Base-by-base conservation (phyloP, 2,113 vertebrate species). In the Apistogramma diplotaenia region DNA sequence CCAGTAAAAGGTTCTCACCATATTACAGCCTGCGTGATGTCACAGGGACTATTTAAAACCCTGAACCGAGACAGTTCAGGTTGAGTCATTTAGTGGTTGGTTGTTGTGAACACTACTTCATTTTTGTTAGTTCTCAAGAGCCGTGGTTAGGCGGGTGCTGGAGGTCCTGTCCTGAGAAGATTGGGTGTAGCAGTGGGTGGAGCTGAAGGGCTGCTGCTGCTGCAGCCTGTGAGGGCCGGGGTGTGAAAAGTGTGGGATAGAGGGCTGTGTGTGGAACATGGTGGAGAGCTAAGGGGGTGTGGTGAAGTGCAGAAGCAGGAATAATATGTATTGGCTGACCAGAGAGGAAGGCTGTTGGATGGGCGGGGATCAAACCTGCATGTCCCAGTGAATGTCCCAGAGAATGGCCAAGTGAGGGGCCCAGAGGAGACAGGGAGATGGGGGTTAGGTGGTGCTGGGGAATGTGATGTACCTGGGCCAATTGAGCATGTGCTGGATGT, bases 151-250 rank as follows among this genome's bases (percentile, higher is more conserved):
- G 98, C 0, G 97, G 98, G 62, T 99, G 98, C 91, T 99, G 98
- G 89, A 99, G 97, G 95, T 99, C 98, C 94, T 99, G 98, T 83
- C 98, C 98, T 96, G 98, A 99, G 96, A 99, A 99, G 84, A 99
- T 99, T 76, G 98, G 98, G 93, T 99, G 98, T 72, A 99, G 96
- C 12, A 99, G 91, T 2, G 98, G 98, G 91, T 99, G 98, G 18
- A 99, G 96, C 83, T 99, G 98, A 21, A 99, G 94, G 4, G 98
- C 98, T 2, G 98, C 97, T 0, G 97, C 97, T 0, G 98, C 97
- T 0, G 98, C 96, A 0, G 96, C 95, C 0, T 96, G 95, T 1
- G 92, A 93, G 0, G 96, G 96, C 11, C 98, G 94, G 0, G 96
- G 97, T 2, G 97, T 95, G 19, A 99, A 96, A 0, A 99, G 96